These are phyloP conservation scores for Leucozona laternaria DNA, from an alignment of 2,888 invertebrate species.

Conservation along the genomic window DNA sequence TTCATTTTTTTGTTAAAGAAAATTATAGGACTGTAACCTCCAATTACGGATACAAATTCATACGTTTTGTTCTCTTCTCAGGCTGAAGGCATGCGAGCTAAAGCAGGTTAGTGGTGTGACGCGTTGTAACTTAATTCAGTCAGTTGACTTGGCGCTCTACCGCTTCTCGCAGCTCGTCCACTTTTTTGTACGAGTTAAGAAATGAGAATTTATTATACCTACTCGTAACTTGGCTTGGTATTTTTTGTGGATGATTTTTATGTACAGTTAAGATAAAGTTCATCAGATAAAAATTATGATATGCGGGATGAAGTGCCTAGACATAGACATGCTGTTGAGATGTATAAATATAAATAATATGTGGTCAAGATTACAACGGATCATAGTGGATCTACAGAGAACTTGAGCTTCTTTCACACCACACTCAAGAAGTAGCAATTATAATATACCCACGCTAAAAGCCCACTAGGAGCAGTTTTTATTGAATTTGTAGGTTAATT, in stretches of 20 bases:
- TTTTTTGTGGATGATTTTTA: not conserved
- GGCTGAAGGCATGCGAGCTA: not conserved
- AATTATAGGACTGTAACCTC: constrained; percentile 61
- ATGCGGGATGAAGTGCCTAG: constrained; percentile 7
- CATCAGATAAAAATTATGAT: constrained; percentile 9
- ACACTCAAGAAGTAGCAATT: not conserved
- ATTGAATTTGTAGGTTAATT: not conserved
- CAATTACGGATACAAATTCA: constrained; percentile 41
- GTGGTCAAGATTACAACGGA: constrained; percentile 8
- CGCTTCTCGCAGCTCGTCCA: not conserved
- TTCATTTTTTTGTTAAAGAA: constrained; percentile 18
- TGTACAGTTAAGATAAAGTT: constrained; percentile 5
- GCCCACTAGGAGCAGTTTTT: not conserved
- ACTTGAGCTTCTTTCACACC: not conserved
- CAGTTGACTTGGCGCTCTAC: not conserved
- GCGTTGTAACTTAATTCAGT: constrained; percentile 13
- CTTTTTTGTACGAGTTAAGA: constrained; percentile 9
- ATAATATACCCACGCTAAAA: constrained; percentile 8
- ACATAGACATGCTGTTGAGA: not conserved
- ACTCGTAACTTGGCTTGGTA: not conserved
- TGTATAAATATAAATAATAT: not conserved
- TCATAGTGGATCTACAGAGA: not conserved
- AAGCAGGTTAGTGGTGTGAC: constrained; percentile 65
- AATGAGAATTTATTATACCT: not conserved
- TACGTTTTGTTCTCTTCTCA: constrained; percentile 36